phyloP scores from a whole-genome alignment of 2,113 vertebrate genomes.

The Pomatorhinus ruficollis region DNA sequence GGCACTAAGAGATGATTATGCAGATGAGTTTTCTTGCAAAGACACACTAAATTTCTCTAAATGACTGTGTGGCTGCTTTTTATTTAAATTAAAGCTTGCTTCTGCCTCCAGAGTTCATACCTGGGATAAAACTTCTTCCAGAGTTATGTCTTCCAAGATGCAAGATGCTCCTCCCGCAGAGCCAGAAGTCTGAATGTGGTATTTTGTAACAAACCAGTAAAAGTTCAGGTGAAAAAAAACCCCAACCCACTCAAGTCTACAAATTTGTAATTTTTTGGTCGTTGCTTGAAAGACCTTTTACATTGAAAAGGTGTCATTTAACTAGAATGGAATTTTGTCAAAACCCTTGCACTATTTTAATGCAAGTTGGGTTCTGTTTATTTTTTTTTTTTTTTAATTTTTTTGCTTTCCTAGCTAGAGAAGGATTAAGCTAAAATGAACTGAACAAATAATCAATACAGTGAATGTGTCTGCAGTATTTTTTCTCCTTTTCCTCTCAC shows the following conservation, averaged over 20 bases:
- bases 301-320: not conserved
- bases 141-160: not conserved
- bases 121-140: not conserved
- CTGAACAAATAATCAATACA: not conserved
- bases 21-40: not conserved
- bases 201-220: not conserved
- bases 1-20: not conserved
- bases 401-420: not conserved
- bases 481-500: not conserved
- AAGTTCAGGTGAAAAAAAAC: not conserved
- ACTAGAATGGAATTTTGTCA: not conserved
- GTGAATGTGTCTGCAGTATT: not conserved
- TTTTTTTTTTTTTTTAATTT: not conserved
- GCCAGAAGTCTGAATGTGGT: not conserved
- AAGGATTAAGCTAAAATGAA: not conserved
- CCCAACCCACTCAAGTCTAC: not conserved
- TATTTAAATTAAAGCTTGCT: not conserved
- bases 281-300: not conserved
- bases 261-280: not conserved
- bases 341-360: not conserved
- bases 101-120: not conserved
- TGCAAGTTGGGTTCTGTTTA: not conserved
- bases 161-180: not conserved
- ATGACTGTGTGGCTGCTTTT: not conserved
- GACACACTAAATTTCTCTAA: not conserved